Percentiles rank a stretch among this genome's conserved stretches.
phyloP scores from a whole-genome alignment of 2,888 invertebrate species.

The Drosophila dives region DNA sequence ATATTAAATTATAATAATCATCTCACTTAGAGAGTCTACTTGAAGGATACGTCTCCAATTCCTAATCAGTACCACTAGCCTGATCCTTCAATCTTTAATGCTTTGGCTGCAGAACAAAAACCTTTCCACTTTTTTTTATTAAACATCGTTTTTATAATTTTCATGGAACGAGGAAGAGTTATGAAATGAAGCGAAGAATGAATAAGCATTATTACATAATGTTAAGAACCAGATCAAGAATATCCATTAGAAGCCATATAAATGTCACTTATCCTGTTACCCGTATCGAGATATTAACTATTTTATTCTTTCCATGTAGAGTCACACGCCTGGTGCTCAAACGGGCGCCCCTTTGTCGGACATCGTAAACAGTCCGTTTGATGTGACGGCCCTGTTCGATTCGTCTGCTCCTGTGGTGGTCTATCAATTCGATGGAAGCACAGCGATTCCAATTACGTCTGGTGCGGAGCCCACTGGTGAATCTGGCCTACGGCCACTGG shows the following conservation, averaged over 20 bases:
- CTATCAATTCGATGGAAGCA: slow-evolving; percentile 90
- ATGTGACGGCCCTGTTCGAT: slow-evolving; percentile 89
- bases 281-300: not conserved
- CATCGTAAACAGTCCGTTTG: slow-evolving; percentile 87
- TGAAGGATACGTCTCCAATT: not conserved
- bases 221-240: not conserved
- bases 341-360: slow-evolving; percentile 88
- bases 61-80: not conserved
- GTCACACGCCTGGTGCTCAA: slow-evolving; percentile 92
- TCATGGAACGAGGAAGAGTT: not conserved
- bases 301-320: slow-evolving; percentile 86
- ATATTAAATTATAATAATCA: not conserved
- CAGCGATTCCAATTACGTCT: slow-evolving; percentile 63
- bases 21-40: not conserved
- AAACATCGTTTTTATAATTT: not conserved
- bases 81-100: not conserved
- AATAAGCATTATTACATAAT: not conserved
- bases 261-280: not conserved
- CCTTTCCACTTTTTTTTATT: not conserved
- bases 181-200: not conserved
- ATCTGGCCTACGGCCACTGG: slow-evolving; percentile 79
- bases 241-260: not conserved
- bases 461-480: slow-evolving; percentile 34
- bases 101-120: not conserved
- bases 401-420: slow-evolving; percentile 93